Base-by-base conservation (phyloP, 2,888 invertebrate species). In the Teinopalpus imperialis region DNA sequence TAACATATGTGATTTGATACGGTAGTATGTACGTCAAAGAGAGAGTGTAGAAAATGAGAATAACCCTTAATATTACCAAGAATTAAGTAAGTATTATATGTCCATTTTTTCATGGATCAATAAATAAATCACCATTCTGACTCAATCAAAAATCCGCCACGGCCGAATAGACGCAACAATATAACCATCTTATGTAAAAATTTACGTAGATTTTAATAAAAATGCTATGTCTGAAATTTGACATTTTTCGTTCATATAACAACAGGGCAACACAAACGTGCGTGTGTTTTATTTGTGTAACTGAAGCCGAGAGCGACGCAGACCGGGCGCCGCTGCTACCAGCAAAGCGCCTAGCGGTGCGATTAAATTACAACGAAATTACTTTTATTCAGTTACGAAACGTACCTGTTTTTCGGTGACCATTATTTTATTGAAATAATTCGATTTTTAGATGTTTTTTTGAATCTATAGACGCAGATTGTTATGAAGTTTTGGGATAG, bases 331-430 rank as follows among this genome's bases (percentile, higher is more conserved):
- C 34, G 45, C 46, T 29, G 43, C 39, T 48, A 43, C 48, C 51
- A 50, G 47, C 56, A 52, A 52, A 59, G 56, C 53, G 54, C 54
- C 55, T 47, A 53, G 59, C 51, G 52, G 50, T 40, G 54, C 64
- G 71, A 77, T 79, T 72, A 78, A 78, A 78, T 79, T 75, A 81
- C 75, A 63, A 60, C 58, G 62, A 72, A 71, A 67, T 74, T 70
- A 73, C 64, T 57, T 74, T 72, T 72, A 69, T 68, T 74, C 60
- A 54, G 61, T 66, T 55, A 56, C 60, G 63, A 20, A 68, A 66
- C 51, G 58, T 61, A 66, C 59, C 54, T 51, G 47, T 57, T 5
- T 30, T 16, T 34, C n/a, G 24, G 35, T 40, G 27, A 30, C 23
- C 41, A 31, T 26, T 2, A 36, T 36, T 26, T 36, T 36, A 24